Evolutionary conservation across 1,140 invertebrate genomes (phyloP).

Genomic region (Hyles euphorbiae): DNA sequence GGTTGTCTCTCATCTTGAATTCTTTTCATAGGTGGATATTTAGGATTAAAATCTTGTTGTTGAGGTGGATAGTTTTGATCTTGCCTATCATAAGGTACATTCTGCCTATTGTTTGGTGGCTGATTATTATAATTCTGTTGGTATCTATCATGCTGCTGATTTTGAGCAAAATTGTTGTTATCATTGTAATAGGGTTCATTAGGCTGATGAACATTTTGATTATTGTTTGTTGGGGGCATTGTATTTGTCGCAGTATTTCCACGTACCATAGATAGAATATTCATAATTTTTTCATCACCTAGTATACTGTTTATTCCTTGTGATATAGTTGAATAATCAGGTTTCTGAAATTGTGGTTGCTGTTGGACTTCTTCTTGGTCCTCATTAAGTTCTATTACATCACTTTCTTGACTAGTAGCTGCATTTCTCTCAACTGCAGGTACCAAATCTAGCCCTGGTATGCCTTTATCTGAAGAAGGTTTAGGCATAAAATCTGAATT

Average conservation of each 20-base stretch:
- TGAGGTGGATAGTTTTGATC: conserved; percentile 10
- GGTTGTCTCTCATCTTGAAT: conserved; percentile 19
- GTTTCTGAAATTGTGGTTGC: conserved; percentile 28
- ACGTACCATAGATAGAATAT: conserved; percentile 75
- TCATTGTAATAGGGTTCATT: conserved; percentile 11
- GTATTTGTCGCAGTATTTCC: conserved; percentile 11
- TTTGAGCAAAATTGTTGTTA: conserved; percentile 21
- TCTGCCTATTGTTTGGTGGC: conserved; percentile 17
- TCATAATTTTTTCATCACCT: conserved; percentile 78
- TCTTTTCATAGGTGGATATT: conserved; percentile 19
- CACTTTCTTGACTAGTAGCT: conserved; percentile 24
- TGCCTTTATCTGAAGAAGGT: conserved; percentile 63
- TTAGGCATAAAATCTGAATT: conserved; percentile 45
- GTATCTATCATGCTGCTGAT: conserved; percentile 36
- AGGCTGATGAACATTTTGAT: conserved; percentile 12
- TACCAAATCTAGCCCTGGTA: conserved; percentile 81
- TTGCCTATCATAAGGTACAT: conserved; percentile 28
- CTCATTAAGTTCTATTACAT: conserved; percentile 60
- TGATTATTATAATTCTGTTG: conserved; percentile 30
- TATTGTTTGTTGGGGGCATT: conserved; percentile 15
- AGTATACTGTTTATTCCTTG: conserved; percentile 77
- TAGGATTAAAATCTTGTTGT: conserved; percentile 2
- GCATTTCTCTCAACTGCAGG: conserved; percentile 48
- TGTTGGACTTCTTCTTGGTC: conserved; percentile 20
- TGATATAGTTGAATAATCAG: conserved; percentile 76